Evolutionary conservation across 2,888 invertebrate species (phyloP).

Genomic region (Tinea pellionella): DNA sequence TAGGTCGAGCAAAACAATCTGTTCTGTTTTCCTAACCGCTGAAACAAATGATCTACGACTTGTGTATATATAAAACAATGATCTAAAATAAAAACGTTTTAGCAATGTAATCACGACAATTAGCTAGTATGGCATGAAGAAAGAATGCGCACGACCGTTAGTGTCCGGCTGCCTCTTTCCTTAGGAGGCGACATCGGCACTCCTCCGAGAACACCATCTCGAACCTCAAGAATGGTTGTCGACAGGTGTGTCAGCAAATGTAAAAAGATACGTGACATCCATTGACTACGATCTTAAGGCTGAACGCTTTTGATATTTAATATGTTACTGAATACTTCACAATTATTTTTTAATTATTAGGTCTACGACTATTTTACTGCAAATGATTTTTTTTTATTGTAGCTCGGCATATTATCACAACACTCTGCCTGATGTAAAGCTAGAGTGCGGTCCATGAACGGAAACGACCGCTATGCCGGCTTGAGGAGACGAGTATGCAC

Average conservation of each 20-base stretch:
- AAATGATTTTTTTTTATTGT: too few species aligned
- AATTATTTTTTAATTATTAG: too few species aligned
- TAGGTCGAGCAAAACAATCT: not conserved
- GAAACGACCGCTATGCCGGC: too few species aligned
- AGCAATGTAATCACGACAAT: slow-evolving; percentile 28
- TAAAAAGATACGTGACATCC: slow-evolving; percentile 3
- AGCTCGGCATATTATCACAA: too few species aligned
- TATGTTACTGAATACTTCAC: too few species aligned
- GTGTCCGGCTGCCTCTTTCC: slow-evolving; percentile 52
- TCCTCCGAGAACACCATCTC: slow-evolving; percentile 25
- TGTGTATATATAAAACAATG: too few species aligned
- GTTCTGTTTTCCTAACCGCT: not conserved
- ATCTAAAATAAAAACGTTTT: too few species aligned
- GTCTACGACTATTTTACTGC: too few species aligned
- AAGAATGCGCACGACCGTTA: slow-evolving; percentile 62
- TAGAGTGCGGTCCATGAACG: too few species aligned
- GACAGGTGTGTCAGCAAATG: slow-evolving; percentile 12
- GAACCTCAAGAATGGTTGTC: slow-evolving; percentile 17
- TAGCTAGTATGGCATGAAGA: slow-evolving; percentile 38
- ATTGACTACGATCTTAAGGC: not conserved
- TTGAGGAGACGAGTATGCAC: too few species aligned
- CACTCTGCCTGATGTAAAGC: too few species aligned
- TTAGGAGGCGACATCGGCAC: slow-evolving; percentile 36
- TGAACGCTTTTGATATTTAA: not conserved
- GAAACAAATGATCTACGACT: not conserved